Conservation (phyloP, 2,113 vertebrate species). For the Todiramphus chloris region DNA sequence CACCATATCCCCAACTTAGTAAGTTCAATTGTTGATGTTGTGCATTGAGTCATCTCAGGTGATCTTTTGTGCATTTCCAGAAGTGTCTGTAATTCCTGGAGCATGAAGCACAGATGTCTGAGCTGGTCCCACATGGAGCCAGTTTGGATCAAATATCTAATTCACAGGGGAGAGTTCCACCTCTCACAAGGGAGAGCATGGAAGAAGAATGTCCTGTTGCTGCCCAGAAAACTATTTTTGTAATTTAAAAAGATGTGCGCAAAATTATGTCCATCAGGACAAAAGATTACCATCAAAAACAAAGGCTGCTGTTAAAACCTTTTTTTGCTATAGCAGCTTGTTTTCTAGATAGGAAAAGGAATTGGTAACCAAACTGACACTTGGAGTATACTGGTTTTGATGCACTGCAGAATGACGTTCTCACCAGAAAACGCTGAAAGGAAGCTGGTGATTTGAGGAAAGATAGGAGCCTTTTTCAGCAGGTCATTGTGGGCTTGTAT, state of each 20-base stretch:
- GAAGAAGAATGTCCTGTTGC: background rate
- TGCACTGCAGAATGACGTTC: background rate
- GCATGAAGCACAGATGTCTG: background rate
- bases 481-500: background rate
- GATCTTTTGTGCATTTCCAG: background rate
- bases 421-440: background rate
- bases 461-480: background rate
- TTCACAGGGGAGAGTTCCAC: background rate
- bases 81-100: slow-evolving; percentile 9
- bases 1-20: background rate
- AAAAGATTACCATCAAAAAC: background rate
- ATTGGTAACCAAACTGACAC: background rate
- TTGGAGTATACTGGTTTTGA: background rate
- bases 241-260: background rate
- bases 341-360: background rate
- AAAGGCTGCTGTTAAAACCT: background rate
- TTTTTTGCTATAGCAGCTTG: background rate
- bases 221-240: background rate
- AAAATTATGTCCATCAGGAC: background rate
- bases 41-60: background rate
- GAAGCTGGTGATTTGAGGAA: background rate
- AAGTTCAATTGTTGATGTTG: background rate
- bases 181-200: background rate
- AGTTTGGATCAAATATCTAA: background rate
- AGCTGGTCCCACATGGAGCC: background rate